Evolutionary conservation across 92 coral and sea anemone genomes (phyloP).

Genomic region (Porites cylindrica): DNA sequence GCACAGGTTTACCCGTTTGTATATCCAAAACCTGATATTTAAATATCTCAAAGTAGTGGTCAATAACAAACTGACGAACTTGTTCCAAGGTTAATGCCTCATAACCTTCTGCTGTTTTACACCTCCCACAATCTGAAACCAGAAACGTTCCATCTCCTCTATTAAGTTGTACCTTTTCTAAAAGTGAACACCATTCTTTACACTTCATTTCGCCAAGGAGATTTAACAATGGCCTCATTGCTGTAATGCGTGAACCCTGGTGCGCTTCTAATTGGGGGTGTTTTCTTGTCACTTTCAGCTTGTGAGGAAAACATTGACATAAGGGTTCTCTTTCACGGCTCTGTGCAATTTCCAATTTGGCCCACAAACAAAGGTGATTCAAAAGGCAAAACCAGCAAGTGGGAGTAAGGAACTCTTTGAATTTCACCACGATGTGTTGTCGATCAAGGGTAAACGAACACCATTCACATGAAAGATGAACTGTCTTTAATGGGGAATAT

Average conservation of each 20-base stretch:
- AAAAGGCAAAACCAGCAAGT: background rate
- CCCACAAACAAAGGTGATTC: background rate
- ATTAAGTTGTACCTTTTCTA: no score
- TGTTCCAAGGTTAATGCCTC: background rate
- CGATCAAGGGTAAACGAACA: background rate
- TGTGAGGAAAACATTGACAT: background rate
- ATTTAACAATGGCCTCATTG: no score
- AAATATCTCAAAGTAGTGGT: no score
- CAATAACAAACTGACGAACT: background rate
- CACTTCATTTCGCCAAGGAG: no score
- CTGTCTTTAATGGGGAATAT: constrained; percentile 12
- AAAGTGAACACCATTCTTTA: no score
- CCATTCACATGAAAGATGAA: background rate
- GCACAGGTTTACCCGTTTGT: no score
- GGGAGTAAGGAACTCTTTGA: no score
- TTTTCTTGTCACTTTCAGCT: background rate
- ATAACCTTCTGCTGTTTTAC: background rate
- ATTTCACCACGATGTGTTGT: background rate
- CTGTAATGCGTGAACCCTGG: no score
- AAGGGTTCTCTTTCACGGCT: background rate
- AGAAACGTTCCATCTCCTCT: no score
- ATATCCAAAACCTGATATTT: no score
- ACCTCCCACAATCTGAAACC: background rate
- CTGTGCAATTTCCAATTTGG: background rate
- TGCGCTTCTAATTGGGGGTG: no score